Evolutionary conservation across 2,797 vertebrate genomes (phyloP).

Genomic region (Coregonus ussuriensis): DNA sequence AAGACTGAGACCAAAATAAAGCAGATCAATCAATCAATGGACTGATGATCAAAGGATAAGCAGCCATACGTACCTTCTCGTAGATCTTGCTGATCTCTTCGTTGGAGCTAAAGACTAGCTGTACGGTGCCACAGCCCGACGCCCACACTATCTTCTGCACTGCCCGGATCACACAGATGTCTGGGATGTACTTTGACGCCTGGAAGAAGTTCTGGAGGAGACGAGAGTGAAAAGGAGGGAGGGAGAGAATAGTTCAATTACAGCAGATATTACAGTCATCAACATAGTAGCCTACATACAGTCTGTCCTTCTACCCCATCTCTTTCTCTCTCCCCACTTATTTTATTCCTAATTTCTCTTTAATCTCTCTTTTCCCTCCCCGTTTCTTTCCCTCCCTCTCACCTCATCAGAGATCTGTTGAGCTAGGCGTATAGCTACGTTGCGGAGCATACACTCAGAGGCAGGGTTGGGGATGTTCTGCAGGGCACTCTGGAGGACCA

Average conservation of each 20-base stretch:
- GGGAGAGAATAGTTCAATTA: slow-evolving; percentile 41
- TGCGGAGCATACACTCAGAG: slow-evolving; percentile 98
- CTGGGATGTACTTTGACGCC: slow-evolving; percentile 98
- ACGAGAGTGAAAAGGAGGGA: not conserved
- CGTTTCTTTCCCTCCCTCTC: slow-evolving; percentile 49
- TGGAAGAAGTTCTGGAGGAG: slow-evolving; percentile 79
- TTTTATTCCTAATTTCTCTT: not conserved
- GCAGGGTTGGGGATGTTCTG: slow-evolving; percentile 99
- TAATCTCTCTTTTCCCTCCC: slow-evolving; percentile 4
- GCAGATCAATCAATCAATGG: not conserved
- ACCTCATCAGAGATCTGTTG: slow-evolving; percentile 99
- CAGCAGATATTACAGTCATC: slow-evolving; percentile 36
- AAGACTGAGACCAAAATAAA: not conserved
- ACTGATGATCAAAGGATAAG: not conserved
- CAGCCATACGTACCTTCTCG: slow-evolving; percentile 85
- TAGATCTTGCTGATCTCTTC: slow-evolving; percentile 99
- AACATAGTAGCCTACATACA: too few species aligned
- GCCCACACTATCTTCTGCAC: slow-evolving; percentile 99
- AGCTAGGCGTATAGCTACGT: slow-evolving; percentile 96
- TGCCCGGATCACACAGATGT: slow-evolving; percentile 97
- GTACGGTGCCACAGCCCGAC: slow-evolving; percentile 95
- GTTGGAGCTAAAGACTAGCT: slow-evolving; percentile 96
- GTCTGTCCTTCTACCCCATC: not conserved
- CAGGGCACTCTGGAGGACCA: slow-evolving; percentile 96
- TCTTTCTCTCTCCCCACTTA: not conserved